phyloP scores from a whole-genome alignment of 1,140 invertebrate genomes.

The Papilio polyxenes region DNA sequence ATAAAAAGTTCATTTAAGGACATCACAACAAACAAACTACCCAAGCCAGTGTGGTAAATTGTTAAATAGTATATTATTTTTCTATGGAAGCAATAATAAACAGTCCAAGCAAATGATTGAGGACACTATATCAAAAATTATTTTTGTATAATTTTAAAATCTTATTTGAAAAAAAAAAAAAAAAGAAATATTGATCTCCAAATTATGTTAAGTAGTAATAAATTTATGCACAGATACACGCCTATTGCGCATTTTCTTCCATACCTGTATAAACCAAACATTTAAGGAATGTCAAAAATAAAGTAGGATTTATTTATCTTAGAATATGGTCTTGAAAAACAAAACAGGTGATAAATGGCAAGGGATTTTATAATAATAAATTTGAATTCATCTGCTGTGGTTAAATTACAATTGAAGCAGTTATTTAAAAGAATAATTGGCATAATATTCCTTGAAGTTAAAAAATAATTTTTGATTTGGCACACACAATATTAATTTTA shows the following conservation, averaged over 20 bases:
- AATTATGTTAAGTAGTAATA: not conserved
- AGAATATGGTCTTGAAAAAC: no score
- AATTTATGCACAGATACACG: not conserved
- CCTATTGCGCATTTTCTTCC: no score
- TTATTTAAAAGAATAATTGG: no score
- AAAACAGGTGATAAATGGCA: no score
- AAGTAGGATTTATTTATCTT: no score
- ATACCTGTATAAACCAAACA: no score
- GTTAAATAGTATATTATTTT: not conserved
- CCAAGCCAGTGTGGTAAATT: not conserved
- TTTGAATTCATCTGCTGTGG: no score
- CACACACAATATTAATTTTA: not conserved
- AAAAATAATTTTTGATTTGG: not conserved
- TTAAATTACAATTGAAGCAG: no score
- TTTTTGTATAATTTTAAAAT: not conserved
- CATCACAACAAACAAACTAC: conserved; percentile 23
- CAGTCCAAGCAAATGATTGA: not conserved
- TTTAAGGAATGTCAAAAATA: no score
- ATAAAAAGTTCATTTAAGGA: conserved; percentile 24
- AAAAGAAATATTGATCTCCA: no score
- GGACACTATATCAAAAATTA: not conserved
- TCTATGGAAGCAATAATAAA: not conserved
- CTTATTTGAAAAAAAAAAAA: not conserved
- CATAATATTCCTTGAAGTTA: not conserved
- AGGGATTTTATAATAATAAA: no score